Percentiles rank a stretch among this genome's conserved stretches.
phyloP scores from a whole-genome alignment of 1,140 invertebrate species.

The Anthonomus grandis region DNA sequence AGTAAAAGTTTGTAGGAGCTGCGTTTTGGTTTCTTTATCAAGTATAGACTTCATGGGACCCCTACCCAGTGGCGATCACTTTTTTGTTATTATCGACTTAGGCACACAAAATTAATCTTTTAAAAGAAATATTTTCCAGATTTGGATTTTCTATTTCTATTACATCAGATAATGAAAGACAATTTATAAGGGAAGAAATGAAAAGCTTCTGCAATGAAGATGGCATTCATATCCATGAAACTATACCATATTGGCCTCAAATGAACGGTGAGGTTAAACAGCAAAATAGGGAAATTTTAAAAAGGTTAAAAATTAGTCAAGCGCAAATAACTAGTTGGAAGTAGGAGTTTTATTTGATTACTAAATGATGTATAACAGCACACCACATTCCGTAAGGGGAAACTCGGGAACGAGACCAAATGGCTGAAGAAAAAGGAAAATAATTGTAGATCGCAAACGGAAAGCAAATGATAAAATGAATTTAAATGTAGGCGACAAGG shows the following conservation, averaged over 20 bases:
- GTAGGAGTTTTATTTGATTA: slow-evolving; percentile 33
- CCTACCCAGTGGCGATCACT: slow-evolving; percentile 38
- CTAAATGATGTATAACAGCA: slow-evolving; percentile 42
- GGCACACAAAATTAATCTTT: neutral
- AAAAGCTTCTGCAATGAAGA: slow-evolving; percentile 10
- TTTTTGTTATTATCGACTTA: slow-evolving; percentile 31
- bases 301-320: slow-evolving; percentile 38
- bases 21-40: slow-evolving; percentile 40
- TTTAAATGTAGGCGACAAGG: too few relatives aligned
- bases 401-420: neutral
- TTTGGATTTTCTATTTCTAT: slow-evolving; percentile 25
- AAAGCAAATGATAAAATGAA: neutral
- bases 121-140: slow-evolving; percentile 23
- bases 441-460: neutral
- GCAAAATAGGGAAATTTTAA: slow-evolving; percentile 37
- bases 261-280: slow-evolving; percentile 39
- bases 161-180: slow-evolving; percentile 24
- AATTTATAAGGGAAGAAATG: slow-evolving; percentile 26
- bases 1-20: slow-evolving; percentile 49
- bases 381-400: slow-evolving; percentile 38
- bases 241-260: slow-evolving; percentile 31
- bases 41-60: slow-evolving; percentile 42
- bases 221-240: neutral
- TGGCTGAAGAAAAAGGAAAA: neutral
- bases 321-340: slow-evolving; percentile 30